These are phyloP conservation scores for Orussus abietinus DNA, from an alignment of 1,140 invertebrate species.

Conservation along the genomic window DNA sequence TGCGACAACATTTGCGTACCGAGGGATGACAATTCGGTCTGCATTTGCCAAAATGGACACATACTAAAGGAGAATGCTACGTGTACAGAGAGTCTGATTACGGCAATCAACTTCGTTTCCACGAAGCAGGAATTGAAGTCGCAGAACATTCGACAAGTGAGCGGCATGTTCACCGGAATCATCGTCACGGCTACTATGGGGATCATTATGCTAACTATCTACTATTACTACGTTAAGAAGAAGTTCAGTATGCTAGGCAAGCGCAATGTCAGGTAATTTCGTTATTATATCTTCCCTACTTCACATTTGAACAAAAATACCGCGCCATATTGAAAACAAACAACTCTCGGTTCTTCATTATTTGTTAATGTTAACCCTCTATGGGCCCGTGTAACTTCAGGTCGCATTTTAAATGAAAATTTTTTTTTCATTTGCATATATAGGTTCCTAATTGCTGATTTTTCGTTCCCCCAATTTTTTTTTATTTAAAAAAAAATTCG, in stretches of 20 bases:
- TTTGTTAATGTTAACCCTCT: no score
- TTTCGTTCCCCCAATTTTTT: no score
- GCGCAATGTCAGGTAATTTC: slow-evolving; percentile 33
- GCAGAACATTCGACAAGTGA: background rate
- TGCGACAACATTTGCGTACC: slow-evolving; percentile 59
- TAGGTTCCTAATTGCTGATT: no score
- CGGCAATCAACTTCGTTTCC: slow-evolving; percentile 11
- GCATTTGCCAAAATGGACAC: slow-evolving; percentile 57
- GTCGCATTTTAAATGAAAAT: no score
- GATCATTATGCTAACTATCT: slow-evolving; percentile 13
- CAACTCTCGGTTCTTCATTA: no score
- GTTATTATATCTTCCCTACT: no score
- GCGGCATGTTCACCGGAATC: slow-evolving; percentile 17
- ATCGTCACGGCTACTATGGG: slow-evolving; percentile 15
- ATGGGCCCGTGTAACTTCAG: no score
- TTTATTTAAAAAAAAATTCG: no score
- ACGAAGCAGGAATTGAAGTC: background rate
- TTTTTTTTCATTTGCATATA: no score
- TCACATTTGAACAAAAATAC: no score
- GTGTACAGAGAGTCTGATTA: slow-evolving; percentile 15
- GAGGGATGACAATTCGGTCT: slow-evolving; percentile 45
- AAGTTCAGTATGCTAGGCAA: slow-evolving; percentile 23
- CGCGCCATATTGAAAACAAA: no score
- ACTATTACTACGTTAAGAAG: slow-evolving; percentile 31
- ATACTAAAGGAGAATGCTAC: background rate